A percentile compares a stretch with the other conserved stretches of the same genome.
Evolutionary conservation across 2,797 vertebrate species (phyloP).

Genomic region (Eulemur rubriventer): DNA sequence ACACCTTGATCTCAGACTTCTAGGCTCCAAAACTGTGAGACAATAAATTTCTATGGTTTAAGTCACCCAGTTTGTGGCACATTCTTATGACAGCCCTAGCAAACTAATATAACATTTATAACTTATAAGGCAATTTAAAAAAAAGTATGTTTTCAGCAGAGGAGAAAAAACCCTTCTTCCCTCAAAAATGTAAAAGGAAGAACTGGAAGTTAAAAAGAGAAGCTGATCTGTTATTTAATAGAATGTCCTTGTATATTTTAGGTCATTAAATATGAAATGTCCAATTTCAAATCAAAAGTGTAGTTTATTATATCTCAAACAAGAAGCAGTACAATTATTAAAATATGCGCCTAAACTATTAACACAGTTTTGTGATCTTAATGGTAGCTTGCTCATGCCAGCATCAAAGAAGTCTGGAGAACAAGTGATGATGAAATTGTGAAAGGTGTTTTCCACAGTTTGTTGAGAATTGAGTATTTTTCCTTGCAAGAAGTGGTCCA

Average conservation of each 20-base stretch:
- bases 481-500: too few relatives aligned
- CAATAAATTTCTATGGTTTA: not conserved
- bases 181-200: slow-evolving; percentile 33
- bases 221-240: not conserved
- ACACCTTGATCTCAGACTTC: not conserved
- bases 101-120: not conserved
- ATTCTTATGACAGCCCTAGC: not conserved
- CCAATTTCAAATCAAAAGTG: too few relatives aligned
- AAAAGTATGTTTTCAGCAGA: not conserved
- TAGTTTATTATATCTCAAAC: too few relatives aligned
- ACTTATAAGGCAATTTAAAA: not conserved
- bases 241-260: slow-evolving; percentile 10
- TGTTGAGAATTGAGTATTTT: too few relatives aligned
- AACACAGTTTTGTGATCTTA: too few relatives aligned
- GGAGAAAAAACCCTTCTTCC: not conserved
- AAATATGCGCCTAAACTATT: too few relatives aligned
- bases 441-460: too few relatives aligned
- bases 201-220: not conserved
- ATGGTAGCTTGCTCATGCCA: too few relatives aligned
- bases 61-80: not conserved
- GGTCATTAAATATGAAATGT: too few relatives aligned
- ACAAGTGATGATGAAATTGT: too few relatives aligned
- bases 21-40: not conserved
- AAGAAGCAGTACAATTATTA: too few relatives aligned
- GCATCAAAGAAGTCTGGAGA: too few relatives aligned